Base-by-base conservation (phyloP, 2,888 invertebrate species). In the Byasa hedistus region DNA sequence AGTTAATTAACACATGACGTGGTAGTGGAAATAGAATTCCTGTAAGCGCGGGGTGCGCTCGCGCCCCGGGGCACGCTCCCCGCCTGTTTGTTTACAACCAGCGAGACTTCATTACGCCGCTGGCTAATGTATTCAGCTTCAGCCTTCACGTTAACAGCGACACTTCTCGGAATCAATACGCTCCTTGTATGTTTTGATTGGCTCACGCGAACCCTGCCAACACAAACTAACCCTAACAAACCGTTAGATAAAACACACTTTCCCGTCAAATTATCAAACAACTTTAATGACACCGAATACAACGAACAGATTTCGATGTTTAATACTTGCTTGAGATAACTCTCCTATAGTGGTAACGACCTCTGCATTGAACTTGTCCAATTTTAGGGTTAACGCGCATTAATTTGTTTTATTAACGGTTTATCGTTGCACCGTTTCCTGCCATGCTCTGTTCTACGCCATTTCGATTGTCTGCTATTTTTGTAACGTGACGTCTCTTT, bases 91-190 rank as follows among this genome's bases (percentile, higher is more conserved):
- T 91, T 91, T 91, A 91, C 91, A 91, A 90, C 85, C 90, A 83
- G 84, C 89, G 87, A 91, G 91, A 91, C 91, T 91, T 91, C 91
- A 91, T 91, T 91, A 91, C 91, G 89, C 90, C 88, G 86, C 85
- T 84, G 89, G 91, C 91, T 91, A 91, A 91, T 91, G 91, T 91
- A 91, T 91, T 91, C 91, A 90, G 91, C 91, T 91, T 91, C 91
- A 91, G 90, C 90, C 91, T 90, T 85, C 89, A 89, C 90, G 91
- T 89, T 91, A 90, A 91, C 91, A 90, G 89, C 90, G 91, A 91
- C 91, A 91, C 91, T 91, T 91, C 91, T 91, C 89, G 87, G 91
- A 91, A 91, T 91, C 91, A 91, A 91, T 91, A 91, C 89, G 91
- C 89, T 91, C 88, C 89, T 89, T 90, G 91, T 91, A 91, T 91